Evolutionary conservation across 2,113 vertebrate genomes (phyloP), one percentile per base, ranked within the genome.

Genomic region (Xiphorhynchus elegans): DNA sequence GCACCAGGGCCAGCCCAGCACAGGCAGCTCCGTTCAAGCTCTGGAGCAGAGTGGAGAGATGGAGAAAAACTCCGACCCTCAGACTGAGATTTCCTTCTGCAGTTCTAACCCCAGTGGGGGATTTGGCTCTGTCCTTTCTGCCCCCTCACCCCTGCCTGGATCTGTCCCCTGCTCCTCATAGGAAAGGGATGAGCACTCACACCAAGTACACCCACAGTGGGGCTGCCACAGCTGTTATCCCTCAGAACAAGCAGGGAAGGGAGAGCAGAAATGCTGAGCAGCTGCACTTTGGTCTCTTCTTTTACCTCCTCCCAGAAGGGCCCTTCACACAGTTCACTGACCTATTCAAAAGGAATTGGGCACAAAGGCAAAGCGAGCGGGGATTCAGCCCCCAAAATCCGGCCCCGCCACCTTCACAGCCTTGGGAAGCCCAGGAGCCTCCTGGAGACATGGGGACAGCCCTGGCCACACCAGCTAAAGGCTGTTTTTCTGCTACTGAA

Each of bases 151-250:
- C 66, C 82, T 55, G 63, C 39, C n/a, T 23, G 11, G 13, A 18
- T 2, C 60, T 49, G 66, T 50, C 31, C 75, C 40, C 67, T 64
- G 67, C 67, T 35, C 0, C 37, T 60, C 37, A 0, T 1, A 0
- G 1, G n/a, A 6, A 4, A 20, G 85, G 89, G 72, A 39, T 8
- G 2, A 12, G 73, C 76, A 24, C 70, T 52, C 4, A 3, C 25
- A 18, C 2, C 23, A 0, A 0, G 3, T 3, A 3, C 0, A 4
- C 40, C 16, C 70, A 14, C 56, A 4, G 28, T 0, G 29, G 44
- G 55, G 75, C 84, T 62, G 80, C 52, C n/a, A 1, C 1, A 0
- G 0, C 66, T 14, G 0, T 1, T 1, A 4, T 1, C 75, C 85
- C 70, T 8, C 83, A 3, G 6, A 60, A 18, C 3, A 4, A 15